A percentile compares a stretch with the other conserved stretches of the same genome.
Evolutionary conservation across 2,113 vertebrate genomes (phyloP).

Genomic region (Ranitomeya imitator): DNA sequence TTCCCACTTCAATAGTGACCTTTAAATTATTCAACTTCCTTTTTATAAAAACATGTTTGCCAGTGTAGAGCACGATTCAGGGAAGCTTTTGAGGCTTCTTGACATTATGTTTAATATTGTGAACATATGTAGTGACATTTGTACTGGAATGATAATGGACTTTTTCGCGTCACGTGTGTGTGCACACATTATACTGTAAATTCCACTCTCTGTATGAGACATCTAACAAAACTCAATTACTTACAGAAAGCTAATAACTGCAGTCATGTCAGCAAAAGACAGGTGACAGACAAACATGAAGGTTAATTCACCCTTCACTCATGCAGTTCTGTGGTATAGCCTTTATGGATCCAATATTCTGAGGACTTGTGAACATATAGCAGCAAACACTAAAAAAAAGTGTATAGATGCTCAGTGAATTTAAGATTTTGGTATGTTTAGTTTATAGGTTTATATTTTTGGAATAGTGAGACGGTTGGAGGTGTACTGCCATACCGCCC

Average conservation of each 20-base stretch:
- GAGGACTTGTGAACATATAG: background rate
- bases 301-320: slow-evolving; percentile 1
- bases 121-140: slow-evolving; percentile 55
- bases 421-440: background rate
- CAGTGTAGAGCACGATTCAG: slow-evolving; percentile 12
- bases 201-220: background rate
- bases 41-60: slow-evolving; percentile 20
- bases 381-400: background rate
- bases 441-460: background rate
- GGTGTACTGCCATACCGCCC: background rate
- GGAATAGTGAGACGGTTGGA: background rate
- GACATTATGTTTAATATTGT: slow-evolving; percentile 53
- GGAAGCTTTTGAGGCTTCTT: slow-evolving; percentile 28
- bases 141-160: slow-evolving; percentile 28
- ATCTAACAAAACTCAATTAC: background rate
- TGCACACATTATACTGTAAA: background rate
- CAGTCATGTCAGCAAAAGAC: background rate
- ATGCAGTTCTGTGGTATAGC: background rate
- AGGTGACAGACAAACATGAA: background rate
- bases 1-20: slow-evolving; percentile 25
- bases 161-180: slow-evolving; percentile 11
- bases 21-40: slow-evolving; percentile 45
- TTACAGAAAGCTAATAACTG: background rate
- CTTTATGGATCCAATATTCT: background rate
- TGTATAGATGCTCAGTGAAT: background rate